Evolutionary conservation across 37 sponge, comb jelly and placozoan genomes (phyloP).

Genomic region (Agelas oroides): DNA sequence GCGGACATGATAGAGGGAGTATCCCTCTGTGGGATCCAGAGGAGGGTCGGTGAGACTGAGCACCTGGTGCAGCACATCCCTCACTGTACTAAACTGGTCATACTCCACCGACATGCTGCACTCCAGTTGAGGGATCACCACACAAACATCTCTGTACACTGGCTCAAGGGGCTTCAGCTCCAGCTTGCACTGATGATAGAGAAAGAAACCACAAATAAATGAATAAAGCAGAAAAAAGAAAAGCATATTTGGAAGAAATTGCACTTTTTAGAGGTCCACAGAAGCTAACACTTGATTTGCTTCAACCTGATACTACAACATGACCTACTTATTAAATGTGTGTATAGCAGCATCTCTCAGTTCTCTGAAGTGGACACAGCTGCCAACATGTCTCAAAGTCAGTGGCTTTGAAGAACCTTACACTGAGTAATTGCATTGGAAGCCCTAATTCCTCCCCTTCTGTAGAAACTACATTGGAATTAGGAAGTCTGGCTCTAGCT

Average conservation of each 20-base stretch:
- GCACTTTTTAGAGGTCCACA: neutral
- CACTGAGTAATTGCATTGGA: no score
- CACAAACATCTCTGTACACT: constrained; percentile 72
- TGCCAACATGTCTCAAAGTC: no score
- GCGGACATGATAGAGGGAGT: constrained; percentile 80
- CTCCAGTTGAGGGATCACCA: constrained; percentile 85
- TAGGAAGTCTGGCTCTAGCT: no score
- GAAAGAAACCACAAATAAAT: no score
- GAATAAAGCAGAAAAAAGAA: neutral
- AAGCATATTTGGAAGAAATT: neutral
- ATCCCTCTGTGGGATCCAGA: constrained; percentile 62
- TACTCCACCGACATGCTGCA: constrained; percentile 78
- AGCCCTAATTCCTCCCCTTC: no score
- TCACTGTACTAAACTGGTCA: constrained; percentile 89
- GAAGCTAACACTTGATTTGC: neutral
- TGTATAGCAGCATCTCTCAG: no score
- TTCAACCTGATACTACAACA: no score
- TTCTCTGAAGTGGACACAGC: no score
- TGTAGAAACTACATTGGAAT: no score
- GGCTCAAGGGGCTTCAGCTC: constrained; percentile 84
- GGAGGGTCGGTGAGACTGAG: constrained; percentile 54
- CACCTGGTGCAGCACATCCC: constrained; percentile 72
- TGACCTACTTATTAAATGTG: no score
- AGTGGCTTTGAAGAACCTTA: no score
- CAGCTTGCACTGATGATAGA: constrained; percentile 64